phyloP scores from a whole-genome alignment of 2,888 invertebrate species.

The Gonocerus acuteangulatus region DNA sequence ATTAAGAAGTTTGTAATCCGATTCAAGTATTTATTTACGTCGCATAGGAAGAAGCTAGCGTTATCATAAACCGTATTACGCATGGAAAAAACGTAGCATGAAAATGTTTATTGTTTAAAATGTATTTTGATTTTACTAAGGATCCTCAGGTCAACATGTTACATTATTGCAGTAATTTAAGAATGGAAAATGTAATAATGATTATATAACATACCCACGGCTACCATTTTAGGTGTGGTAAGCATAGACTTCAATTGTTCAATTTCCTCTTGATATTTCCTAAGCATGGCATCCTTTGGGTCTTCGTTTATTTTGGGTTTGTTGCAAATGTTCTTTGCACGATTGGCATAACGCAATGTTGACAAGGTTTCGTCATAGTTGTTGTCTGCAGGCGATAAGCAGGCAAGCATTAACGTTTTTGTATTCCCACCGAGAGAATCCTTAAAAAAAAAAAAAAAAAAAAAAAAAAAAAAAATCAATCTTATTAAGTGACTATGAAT shows the following conservation, averaged over 20 bases:
- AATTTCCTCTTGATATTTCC: slow-evolving; percentile 80
- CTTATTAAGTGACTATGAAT: not conserved
- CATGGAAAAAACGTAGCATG: no score
- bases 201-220: slow-evolving; percentile 24
- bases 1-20: no score
- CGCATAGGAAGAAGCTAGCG: no score
- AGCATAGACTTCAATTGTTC: slow-evolving; percentile 56
- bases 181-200: no score
- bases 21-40: no score
- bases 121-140: no score
- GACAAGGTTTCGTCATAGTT: slow-evolving; percentile 79
- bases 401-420: slow-evolving; percentile 80
- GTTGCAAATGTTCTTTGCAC: slow-evolving; percentile 81
- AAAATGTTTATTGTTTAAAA: no score
- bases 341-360: slow-evolving; percentile 72
- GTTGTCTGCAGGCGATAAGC: slow-evolving; percentile 71
- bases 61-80: no score
- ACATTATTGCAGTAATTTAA: no score
- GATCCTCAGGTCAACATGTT: no score
- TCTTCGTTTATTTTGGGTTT: slow-evolving; percentile 80
- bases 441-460: slow-evolving; percentile 41
- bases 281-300: slow-evolving; percentile 77
- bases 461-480: not conserved
- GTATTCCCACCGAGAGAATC: slow-evolving; percentile 82
- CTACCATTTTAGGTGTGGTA: slow-evolving; percentile 31